Evolutionary conservation across 35 echinoderm and acorn worm species (phyloP).

Genomic region (Ophioderma brevispina): DNA sequence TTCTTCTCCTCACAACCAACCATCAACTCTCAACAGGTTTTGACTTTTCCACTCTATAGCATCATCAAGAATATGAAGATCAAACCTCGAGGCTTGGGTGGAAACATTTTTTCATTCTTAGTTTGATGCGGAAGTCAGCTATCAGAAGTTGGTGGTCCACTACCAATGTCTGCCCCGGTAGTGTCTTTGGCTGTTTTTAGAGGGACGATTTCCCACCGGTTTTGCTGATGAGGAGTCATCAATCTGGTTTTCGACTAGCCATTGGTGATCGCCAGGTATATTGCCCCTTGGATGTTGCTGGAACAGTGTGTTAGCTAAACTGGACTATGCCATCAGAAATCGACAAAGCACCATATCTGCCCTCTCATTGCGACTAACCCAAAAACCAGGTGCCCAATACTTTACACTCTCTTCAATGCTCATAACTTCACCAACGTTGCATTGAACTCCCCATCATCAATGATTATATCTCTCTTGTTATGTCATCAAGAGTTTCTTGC

Average conservation of each 20-base stretch:
- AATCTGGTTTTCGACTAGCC: conserved; percentile 24
- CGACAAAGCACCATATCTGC: not conserved
- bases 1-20: no score
- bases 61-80: no score
- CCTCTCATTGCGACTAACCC: not conserved
- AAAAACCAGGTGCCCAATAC: not conserved
- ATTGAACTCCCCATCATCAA: not conserved
- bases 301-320: conserved; percentile 17
- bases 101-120: conserved; percentile 28
- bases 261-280: conserved; percentile 13
- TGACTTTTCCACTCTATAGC: no score
- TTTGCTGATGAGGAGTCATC: conserved; percentile 27
- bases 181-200: conserved; percentile 47
- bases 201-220: conserved; percentile 5
- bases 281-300: conserved; percentile 34
- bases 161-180: conserved; percentile 64
- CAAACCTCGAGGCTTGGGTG: not conserved
- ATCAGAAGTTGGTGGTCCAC: conserved; percentile 65
- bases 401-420: not conserved
- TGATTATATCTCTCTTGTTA: no score
- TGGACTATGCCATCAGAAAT: not conserved
- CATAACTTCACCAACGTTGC: not conserved
- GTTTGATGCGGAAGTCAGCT: conserved; percentile 26
- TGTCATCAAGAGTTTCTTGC: no score
- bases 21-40: no score